Conservation (phyloP, 2,797 vertebrate genomes). For the Cryptoblepharus egeriae region DNA sequence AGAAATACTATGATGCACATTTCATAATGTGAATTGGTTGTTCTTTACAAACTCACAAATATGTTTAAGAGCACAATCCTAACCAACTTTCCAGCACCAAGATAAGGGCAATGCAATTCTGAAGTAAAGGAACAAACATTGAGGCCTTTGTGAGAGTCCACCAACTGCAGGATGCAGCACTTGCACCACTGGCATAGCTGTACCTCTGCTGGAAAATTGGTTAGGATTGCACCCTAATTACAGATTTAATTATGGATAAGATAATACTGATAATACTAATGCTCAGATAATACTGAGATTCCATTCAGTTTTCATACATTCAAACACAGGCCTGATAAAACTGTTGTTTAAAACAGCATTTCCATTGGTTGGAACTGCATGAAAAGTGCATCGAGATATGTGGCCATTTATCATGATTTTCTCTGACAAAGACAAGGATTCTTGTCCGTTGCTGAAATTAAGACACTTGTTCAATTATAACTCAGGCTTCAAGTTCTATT, state of each 20-base stretch:
- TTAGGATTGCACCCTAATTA: no score
- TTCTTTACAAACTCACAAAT: neutral
- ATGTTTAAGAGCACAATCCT: no score
- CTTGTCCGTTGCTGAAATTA: slow-evolving; percentile 25
- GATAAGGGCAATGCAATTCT: no score
- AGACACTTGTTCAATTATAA: slow-evolving; percentile 15
- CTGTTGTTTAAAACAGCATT: neutral
- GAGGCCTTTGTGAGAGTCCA: no score
- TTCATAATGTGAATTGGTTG: neutral
- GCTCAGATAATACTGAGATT: neutral
- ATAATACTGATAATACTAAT: no score
- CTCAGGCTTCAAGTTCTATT: slow-evolving; percentile 6
- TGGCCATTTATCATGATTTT: neutral
- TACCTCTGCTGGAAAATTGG: no score
- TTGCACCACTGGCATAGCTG: no score
- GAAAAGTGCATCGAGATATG: neutral
- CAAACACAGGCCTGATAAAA: neutral
- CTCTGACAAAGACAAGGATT: neutral
- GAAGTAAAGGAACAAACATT: no score
- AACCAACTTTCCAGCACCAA: no score
- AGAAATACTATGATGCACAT: neutral
- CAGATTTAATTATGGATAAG: no score
- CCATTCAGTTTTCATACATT: neutral
- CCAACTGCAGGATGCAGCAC: no score
- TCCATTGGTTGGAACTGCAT: neutral